These are phyloP conservation scores for Scaptomyza graminum DNA, from an alignment of 1,140 invertebrate genomes.

Conservation along the genomic window DNA sequence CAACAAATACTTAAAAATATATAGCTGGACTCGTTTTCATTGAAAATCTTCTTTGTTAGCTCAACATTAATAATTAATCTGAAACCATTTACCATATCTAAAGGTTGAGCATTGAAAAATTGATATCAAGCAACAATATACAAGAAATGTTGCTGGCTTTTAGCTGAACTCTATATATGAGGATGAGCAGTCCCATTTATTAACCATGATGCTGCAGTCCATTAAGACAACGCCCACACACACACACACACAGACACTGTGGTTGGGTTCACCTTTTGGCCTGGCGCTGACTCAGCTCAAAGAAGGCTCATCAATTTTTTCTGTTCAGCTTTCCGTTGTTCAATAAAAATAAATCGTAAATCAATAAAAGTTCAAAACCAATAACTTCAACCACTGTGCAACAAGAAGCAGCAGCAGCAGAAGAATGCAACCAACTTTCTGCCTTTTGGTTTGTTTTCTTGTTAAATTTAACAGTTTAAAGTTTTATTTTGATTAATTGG, in stretches of 20 bases:
- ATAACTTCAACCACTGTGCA: slow-evolving; percentile 33
- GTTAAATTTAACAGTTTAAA: slow-evolving; percentile 68
- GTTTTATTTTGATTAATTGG: slow-evolving; percentile 73
- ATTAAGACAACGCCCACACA: slow-evolving; percentile 17
- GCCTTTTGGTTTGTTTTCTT: too few relatives aligned
- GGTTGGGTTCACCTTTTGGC: slow-evolving; percentile 66
- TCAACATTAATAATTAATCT: slow-evolving; percentile 19
- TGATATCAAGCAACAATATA: not conserved
- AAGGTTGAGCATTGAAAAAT: slow-evolving; percentile 19
- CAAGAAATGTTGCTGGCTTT: not conserved
- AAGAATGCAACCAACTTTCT: slow-evolving; percentile 30
- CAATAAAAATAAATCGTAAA: slow-evolving; percentile 81
- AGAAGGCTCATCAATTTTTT: slow-evolving; percentile 73
- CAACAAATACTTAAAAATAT: not conserved
- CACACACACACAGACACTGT: slow-evolving; percentile 18
- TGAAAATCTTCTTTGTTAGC: not conserved
- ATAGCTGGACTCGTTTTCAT: not conserved
- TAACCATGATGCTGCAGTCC: slow-evolving; percentile 11
- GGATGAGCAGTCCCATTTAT: slow-evolving; percentile 23
- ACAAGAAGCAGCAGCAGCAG: not conserved
- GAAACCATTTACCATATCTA: slow-evolving; percentile 18
- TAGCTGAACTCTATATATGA: not conserved
- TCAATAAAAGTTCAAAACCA: slow-evolving; percentile 62
- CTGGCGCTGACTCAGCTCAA: slow-evolving; percentile 32
- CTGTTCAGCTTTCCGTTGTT: slow-evolving; percentile 21